phyloP scores from a whole-genome alignment of 2,113 vertebrate genomes.

The Myodes glareolus region DNA sequence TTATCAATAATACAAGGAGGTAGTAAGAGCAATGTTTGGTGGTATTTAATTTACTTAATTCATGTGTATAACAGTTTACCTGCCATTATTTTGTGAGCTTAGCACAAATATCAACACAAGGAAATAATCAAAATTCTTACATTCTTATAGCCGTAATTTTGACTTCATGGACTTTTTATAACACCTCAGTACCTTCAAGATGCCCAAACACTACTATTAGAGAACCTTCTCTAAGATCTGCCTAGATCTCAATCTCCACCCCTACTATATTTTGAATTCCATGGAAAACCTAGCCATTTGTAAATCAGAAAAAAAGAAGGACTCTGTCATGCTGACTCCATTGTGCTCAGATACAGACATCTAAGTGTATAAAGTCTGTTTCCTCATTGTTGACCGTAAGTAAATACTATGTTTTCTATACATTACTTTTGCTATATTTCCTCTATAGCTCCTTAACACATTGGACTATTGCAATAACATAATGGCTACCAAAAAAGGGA shows the following conservation, averaged over 20 bases:
- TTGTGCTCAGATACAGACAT: not conserved
- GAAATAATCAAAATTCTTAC: not conserved
- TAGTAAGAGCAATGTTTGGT: not conserved
- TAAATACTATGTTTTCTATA: not conserved
- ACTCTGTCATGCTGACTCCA: not conserved
- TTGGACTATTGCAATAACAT: too few relatives aligned
- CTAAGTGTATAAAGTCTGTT: not conserved
- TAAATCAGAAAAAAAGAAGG: not conserved
- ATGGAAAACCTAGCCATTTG: slow-evolving; percentile 1
- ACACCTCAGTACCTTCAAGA: accelerated
- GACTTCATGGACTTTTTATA: not conserved
- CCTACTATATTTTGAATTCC: slow-evolving; percentile 48
- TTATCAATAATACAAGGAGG: not conserved
- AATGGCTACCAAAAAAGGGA: not conserved
- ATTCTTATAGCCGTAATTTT: not conserved
- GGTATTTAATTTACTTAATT: not conserved
- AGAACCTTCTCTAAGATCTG: not conserved
- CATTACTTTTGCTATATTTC: not conserved
- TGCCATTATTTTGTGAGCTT: not conserved
- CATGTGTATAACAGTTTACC: not conserved
- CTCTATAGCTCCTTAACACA: too few relatives aligned
- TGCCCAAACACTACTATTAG: not conserved
- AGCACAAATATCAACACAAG: not conserved
- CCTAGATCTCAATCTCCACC: not conserved
- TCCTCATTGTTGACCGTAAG: not conserved